Conservation (phyloP, 2,888 invertebrate species). For the Dasysyrphus tricinctus region DNA sequence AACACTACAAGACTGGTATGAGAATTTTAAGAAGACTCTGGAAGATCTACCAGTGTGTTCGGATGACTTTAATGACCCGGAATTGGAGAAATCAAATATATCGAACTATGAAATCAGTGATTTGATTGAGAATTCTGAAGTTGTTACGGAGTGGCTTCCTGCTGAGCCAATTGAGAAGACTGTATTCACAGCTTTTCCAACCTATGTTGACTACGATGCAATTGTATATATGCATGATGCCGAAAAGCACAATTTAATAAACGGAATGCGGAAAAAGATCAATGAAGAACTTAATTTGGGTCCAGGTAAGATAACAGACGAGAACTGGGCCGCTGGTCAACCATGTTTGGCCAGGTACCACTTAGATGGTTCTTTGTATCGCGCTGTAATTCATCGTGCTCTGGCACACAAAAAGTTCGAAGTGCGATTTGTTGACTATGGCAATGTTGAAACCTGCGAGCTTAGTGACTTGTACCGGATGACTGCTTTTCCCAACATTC, state of each 20-base stretch:
- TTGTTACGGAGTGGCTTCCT: conserved; percentile 86
- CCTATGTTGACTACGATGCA: conserved; percentile 87
- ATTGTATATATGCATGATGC: conserved; percentile 83
- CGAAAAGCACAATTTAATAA: conserved; percentile 81
- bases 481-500: conserved; percentile 87
- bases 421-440: conserved; percentile 92
- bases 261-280: conserved; percentile 85
- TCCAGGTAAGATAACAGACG: conserved; percentile 72
- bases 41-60: conserved; percentile 78
- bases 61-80: conserved; percentile 46
- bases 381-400: conserved; percentile 84
- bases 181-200: conserved; percentile 86
- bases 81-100: conserved; percentile 56
- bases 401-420: conserved; percentile 80
- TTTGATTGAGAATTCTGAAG: conserved; percentile 77
- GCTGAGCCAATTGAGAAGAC: conserved; percentile 84
- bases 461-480: conserved; percentile 86
- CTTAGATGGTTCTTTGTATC: conserved; percentile 88
- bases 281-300: conserved; percentile 82
- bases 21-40: conserved; percentile 57
- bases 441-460: conserved; percentile 88
- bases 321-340: conserved; percentile 86
- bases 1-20: conserved; percentile 77
- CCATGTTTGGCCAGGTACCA: conserved; percentile 89
- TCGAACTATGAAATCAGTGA: conserved; percentile 21